Percentiles rank a stretch among this genome's conserved stretches.
Evolutionary conservation across 2,113 vertebrate species (phyloP).

Genomic region (Fregetta grallaria): DNA sequence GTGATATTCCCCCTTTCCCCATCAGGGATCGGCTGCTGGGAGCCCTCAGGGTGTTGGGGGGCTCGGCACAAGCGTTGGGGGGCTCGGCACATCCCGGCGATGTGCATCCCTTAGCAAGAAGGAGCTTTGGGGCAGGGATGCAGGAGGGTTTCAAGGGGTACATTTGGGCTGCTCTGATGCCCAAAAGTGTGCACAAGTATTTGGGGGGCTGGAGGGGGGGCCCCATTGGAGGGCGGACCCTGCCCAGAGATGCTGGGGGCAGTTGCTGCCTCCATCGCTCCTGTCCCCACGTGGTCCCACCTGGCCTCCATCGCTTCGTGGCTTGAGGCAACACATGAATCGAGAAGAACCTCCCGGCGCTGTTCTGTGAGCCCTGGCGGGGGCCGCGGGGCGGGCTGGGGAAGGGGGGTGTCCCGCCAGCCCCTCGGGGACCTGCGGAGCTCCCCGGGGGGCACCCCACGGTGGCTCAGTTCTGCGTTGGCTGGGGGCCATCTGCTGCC

Average conservation of each 20-base stretch:
- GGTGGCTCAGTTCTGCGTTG: neutral
- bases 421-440: neutral
- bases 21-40: neutral
- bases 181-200: neutral
- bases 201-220: neutral
- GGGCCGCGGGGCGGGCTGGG: neutral
- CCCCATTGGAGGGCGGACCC: neutral
- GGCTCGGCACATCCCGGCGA: accelerated
- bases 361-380: neutral
- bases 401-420: neutral
- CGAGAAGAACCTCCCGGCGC: neutral
- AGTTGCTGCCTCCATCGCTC: neutral
- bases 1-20: neutral
- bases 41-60: neutral
- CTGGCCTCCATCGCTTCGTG: neutral
- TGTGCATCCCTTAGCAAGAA: neutral
- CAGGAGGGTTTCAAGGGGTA: neutral
- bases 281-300: neutral
- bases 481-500: neutral
- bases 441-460: neutral
- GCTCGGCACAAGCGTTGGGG: neutral
- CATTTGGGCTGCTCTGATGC: neutral
- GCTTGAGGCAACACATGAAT: neutral
- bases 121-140: neutral
- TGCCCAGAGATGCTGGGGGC: neutral